These are phyloP conservation scores for Trichogramma evanescens DNA, from an alignment of 2,888 invertebrate genomes.

Conservation along the genomic window DNA sequence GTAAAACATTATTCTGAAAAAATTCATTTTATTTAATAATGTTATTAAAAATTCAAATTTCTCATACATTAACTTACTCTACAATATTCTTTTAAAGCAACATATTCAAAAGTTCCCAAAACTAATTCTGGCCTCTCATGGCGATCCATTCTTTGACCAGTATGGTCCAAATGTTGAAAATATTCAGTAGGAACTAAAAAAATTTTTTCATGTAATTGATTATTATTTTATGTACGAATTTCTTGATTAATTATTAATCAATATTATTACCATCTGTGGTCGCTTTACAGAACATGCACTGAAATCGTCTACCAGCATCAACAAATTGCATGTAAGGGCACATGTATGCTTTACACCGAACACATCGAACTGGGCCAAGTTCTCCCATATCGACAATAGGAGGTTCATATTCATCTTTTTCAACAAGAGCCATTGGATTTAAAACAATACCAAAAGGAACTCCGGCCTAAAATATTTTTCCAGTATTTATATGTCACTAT, in stretches of 20 bases:
- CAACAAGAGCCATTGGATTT: slow-evolving; percentile 78
- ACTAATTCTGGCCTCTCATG: slow-evolving; percentile 87
- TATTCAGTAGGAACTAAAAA: slow-evolving; percentile 78
- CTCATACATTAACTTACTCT: slow-evolving; percentile 54
- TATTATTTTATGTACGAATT: background rate
- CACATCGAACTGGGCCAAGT: slow-evolving; percentile 89
- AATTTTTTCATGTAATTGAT: background rate
- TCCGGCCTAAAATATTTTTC: slow-evolving; percentile 53
- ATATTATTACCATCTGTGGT: slow-evolving; percentile 73
- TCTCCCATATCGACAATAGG: slow-evolving; percentile 90
- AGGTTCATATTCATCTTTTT: slow-evolving; percentile 66
- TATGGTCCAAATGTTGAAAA: slow-evolving; percentile 90
- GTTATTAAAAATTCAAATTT: background rate
- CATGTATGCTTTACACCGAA: slow-evolving; percentile 98
- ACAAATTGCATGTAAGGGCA: slow-evolving; percentile 97
- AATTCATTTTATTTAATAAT: slow-evolving; percentile 4
- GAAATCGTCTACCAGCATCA: slow-evolving; percentile 93
- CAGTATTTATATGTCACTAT: background rate
- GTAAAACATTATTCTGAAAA: slow-evolving; percentile 72
- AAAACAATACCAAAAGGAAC: slow-evolving; percentile 90
- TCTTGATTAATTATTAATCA: background rate
- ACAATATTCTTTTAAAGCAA: slow-evolving; percentile 96
- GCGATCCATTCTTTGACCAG: slow-evolving; percentile 78
- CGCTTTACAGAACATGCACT: slow-evolving; percentile 93
- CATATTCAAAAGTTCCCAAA: slow-evolving; percentile 91